Conservation (phyloP, 2,797 vertebrate species). For the Allobates femoralis region DNA sequence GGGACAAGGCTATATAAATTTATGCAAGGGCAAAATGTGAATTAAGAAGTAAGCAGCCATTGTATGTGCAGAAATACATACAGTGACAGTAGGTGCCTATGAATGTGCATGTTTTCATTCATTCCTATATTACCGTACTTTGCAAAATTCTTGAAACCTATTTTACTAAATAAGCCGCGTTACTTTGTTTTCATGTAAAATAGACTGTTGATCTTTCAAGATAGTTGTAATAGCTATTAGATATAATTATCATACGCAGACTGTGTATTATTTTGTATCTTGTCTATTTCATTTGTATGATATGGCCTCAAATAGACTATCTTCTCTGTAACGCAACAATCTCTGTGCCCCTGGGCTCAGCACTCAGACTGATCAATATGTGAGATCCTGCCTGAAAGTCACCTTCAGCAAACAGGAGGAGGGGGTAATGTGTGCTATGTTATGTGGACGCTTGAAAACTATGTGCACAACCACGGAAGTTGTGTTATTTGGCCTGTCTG, state of each 20-base stretch:
- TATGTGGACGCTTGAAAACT: constrained; percentile 1
- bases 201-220: neutral
- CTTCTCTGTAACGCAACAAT: neutral
- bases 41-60: neutral
- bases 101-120: neutral
- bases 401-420: constrained; percentile 52
- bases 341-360: constrained; percentile 32
- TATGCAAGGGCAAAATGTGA: neutral
- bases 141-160: neutral
- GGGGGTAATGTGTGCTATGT: constrained; percentile 23
- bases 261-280: neutral
- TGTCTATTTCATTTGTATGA: neutral
- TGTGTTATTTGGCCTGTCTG: neutral
- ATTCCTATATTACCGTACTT: neutral
- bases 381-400: constrained; percentile 57
- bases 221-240: neutral
- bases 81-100: neutral
- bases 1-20: neutral
- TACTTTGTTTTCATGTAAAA: neutral
- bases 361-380: constrained; percentile 56
- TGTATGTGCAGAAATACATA: neutral
- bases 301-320: neutral
- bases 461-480: neutral
- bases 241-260: neutral
- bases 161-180: neutral